Base-by-base conservation (phyloP, 2,888 invertebrate genomes). In the Sisyra terminalis region DNA sequence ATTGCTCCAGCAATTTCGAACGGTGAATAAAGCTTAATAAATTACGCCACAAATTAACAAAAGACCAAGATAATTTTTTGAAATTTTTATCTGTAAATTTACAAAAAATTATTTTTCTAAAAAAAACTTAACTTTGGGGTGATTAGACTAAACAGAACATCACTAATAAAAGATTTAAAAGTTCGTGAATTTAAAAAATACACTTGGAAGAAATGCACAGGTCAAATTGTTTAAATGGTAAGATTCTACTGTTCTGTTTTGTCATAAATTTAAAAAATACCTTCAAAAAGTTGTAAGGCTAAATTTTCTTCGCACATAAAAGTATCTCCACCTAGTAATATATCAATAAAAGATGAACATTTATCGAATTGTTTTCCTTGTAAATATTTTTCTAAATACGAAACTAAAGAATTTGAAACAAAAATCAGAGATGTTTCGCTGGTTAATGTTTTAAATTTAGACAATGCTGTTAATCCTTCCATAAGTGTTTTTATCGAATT, bases 401-500 rank as follows among this genome's bases (percentile, higher is more conserved):
- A 14, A 13, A 15, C 15, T 15, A 40, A 13, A 10, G 15, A 30
- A 10, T 29, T 40, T 4, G 15, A 11, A 4, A 29, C 5, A 4
- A 5, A 18, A 18, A n/a, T 18, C 13, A 42, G 34, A 11, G 34
- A 2, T 17, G 42, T 42, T n/a, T 35, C 13, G 3, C 34, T 15
- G 4, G 35, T 35, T 8, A 35, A 9, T 6, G 17, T 17, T 10
- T 10, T 11, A 18, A 42, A 18, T 35, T 13, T 6, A 30, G n/a
- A 11, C n/a, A 24, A 17, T 9, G 16, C 13, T 11, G 18, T 34
- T 10, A 42, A 30, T 24, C 24, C 24, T 11, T 42, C 10, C 15
- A 42, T 18, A 7, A 42, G 13, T 2, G 13, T 10, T 35, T 35
- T 10, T 50, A 54, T 59, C 54, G 66, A 58, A 16, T 51, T 52